Evolutionary conservation across 2,888 invertebrate genomes (phyloP).

Genomic region (Urechis unicinctus): DNA sequence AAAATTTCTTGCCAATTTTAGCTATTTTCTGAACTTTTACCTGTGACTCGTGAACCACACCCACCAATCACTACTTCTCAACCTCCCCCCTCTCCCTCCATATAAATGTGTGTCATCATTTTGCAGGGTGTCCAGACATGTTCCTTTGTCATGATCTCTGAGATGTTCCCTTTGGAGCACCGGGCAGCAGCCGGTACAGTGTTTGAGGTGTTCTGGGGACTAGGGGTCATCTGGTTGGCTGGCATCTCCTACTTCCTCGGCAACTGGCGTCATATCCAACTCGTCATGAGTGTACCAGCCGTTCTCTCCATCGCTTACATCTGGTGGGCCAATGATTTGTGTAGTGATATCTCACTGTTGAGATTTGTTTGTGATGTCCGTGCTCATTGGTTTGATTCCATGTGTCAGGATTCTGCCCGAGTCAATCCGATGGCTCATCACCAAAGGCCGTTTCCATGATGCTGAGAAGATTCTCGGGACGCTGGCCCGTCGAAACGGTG

Average conservation of each 20-base stretch:
- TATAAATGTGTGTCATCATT: too few species aligned
- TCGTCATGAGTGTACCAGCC: constrained; percentile 54
- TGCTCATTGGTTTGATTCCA: not conserved
- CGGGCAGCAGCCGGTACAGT: constrained; percentile 53
- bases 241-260: constrained; percentile 52
- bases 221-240: constrained; percentile 52
- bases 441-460: constrained; percentile 21
- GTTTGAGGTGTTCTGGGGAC: constrained; percentile 54
- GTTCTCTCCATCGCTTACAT: constrained; percentile 50
- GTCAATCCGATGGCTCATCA: constrained; percentile 39
- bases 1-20: too few species aligned
- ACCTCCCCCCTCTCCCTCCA: too few species aligned
- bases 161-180: constrained; percentile 52
- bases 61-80: too few species aligned
- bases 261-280: constrained; percentile 56
- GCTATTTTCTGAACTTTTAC: too few species aligned
- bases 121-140: constrained; percentile 54
- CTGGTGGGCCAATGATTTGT: too few species aligned
- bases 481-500: constrained; percentile 24
- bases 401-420: constrained; percentile 36
- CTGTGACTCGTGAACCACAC: too few species aligned
- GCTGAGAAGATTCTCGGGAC: constrained; percentile 9
- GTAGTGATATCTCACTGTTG: not conserved
- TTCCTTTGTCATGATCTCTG: constrained; percentile 54
- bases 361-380: not conserved